Evolutionary conservation across 1,140 invertebrate species (phyloP).

Genomic region (Lepidurus apus): DNA sequence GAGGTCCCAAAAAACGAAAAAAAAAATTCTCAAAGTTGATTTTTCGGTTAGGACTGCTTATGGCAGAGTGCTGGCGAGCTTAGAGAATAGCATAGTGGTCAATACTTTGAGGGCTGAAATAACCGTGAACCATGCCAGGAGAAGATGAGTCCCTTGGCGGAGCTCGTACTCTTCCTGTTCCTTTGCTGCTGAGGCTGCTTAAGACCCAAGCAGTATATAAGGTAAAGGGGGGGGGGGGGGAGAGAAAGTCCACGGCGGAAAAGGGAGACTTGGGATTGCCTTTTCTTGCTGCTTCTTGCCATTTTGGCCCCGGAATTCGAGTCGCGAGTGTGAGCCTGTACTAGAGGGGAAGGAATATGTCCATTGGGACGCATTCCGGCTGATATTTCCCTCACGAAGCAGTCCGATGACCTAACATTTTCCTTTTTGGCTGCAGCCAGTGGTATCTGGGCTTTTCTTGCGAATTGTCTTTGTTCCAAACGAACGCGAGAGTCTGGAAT

Average conservation of each 20-base stretch:
- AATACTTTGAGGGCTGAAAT: not conserved
- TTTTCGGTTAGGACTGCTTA: no score
- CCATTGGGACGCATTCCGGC: not conserved
- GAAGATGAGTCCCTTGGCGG: not conserved
- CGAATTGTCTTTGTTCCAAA: not conserved
- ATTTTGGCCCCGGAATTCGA: not conserved
- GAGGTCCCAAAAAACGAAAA: no score
- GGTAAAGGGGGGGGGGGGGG: not conserved
- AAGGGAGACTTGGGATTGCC: conserved; percentile 1
- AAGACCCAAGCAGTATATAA: not conserved
- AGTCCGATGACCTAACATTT: conserved; percentile 8
- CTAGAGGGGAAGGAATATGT: not conserved
- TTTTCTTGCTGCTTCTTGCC: not conserved
- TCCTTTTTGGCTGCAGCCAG: not conserved
- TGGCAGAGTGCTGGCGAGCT: no score
- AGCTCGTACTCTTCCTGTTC: no score
- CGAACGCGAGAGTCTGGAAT: no score
- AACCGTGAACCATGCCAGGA: not conserved
- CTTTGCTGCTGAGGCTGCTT: not conserved
- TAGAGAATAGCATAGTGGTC: not conserved
- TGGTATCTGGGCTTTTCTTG: not conserved
- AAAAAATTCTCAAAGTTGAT: no score
- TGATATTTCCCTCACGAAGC: conserved; percentile 18
- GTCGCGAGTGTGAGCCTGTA: not conserved
- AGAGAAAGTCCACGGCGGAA: not conserved